Percentiles rank a stretch among this genome's conserved stretches.
These are phyloP conservation scores for Lamprotornis superbus DNA, from an alignment of 2,113 vertebrate genomes.

Conservation along the genomic window DNA sequence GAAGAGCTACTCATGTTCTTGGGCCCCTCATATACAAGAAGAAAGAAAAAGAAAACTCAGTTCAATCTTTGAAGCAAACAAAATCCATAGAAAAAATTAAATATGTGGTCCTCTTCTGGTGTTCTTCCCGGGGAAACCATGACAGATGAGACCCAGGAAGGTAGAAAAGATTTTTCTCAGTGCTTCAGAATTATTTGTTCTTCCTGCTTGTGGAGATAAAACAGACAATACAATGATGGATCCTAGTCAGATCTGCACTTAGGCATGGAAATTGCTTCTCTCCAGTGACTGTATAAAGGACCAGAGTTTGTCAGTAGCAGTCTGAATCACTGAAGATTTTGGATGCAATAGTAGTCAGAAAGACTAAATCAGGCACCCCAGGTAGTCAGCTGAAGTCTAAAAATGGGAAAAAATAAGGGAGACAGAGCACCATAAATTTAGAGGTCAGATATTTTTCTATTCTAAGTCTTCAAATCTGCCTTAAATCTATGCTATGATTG, in stretches of 20 bases:
- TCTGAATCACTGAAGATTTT: conserved; percentile 7
- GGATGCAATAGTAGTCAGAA: background rate
- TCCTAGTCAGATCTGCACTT: background rate
- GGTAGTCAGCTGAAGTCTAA: background rate
- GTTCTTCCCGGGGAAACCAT: background rate
- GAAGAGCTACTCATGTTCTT: background rate
- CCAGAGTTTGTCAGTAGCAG: background rate
- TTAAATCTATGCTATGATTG: background rate
- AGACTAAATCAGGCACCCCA: background rate
- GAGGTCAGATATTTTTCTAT: background rate
- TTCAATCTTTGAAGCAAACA: background rate
- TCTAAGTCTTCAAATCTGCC: background rate
- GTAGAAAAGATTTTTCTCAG: background rate
- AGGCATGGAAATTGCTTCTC: background rate
- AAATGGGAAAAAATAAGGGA: background rate
- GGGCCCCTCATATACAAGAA: background rate
- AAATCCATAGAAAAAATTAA: background rate
- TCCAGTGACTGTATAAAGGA: background rate
- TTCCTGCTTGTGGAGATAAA: background rate
- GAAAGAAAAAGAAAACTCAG: background rate
- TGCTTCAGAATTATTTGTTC: background rate
- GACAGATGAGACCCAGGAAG: background rate
- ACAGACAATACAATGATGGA: background rate
- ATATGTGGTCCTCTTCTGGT: background rate
- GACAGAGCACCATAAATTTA: background rate